A percentile compares a stretch with the other conserved stretches of the same genome.
Evolutionary conservation across 2,797 vertebrate genomes (phyloP).

Genomic region (Propithecus deckenii): DNA sequence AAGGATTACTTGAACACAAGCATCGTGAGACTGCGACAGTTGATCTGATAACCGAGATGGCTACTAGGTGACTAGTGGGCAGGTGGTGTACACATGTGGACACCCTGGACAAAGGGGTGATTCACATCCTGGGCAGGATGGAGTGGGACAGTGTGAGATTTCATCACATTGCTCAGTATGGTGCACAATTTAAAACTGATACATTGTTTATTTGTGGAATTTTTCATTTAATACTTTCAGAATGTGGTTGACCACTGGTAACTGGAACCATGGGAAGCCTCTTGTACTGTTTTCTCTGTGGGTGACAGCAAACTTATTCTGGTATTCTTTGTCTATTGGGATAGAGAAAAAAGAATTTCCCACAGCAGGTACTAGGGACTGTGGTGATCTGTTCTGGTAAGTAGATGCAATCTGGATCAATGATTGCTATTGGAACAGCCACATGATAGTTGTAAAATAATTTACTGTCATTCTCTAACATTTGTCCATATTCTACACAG

Average conservation of each 20-base stretch:
- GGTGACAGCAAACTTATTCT: background rate
- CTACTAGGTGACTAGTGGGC: background rate
- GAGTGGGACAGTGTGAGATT: background rate
- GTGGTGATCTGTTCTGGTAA: background rate
- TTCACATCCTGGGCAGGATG: background rate
- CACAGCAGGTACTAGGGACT: background rate
- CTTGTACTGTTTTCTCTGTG: background rate
- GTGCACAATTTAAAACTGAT: background rate
- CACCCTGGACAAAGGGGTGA: background rate
- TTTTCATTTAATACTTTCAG: background rate
- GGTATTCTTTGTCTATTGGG: background rate
- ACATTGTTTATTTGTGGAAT: background rate
- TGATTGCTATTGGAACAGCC: background rate
- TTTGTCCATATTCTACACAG: background rate
- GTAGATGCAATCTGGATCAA: background rate
- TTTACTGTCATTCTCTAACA: background rate
- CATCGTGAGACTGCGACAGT: background rate
- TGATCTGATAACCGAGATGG: background rate
- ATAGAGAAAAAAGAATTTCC: background rate
- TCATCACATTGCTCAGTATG: background rate
- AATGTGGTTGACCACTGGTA: background rate
- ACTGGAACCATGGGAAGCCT: background rate
- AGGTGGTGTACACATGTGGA: background rate
- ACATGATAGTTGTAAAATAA: background rate
- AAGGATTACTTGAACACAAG: background rate